Evolutionary conservation across 2,113 vertebrate species (phyloP), one percentile per base, ranked within the genome.

Genomic region (Cricetomys ansorgei): DNA sequence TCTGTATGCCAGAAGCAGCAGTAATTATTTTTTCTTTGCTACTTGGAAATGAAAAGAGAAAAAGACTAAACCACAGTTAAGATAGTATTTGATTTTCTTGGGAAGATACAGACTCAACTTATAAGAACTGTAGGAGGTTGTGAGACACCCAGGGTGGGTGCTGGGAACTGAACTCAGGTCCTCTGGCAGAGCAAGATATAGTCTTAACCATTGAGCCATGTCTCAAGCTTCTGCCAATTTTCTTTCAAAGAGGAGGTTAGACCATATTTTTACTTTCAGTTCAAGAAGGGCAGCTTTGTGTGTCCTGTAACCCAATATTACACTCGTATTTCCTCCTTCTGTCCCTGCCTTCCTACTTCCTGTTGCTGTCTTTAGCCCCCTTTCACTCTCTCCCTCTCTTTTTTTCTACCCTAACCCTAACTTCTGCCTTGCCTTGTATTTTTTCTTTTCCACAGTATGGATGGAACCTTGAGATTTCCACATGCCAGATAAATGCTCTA

Each of bases 61-160:
- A 93, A 70, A 53, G 25, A 87, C 16, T n/a, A 81, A 87, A 91
- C 21, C 76, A 86, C 19, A 65, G 76, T 91, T 69, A 76, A 31
- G 72, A 55, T 94, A 92, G 83, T 94, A 93, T 77, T 97, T 91
- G 43, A 89, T 92, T 96, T 94, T 37, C 45, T 93, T 75, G 48
- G 27, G 67, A 96, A 29, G 50, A 87, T 64, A 67, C 40, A 92
- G 64, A 27, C 29, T 76, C 23, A 59, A 27, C 11, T 59, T 37
- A 16, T 13, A 21, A 40, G 79, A 27, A 3, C 40, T 40, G 40
- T 10, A 40, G n/a, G n/a, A 21, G 2, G 81, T 48, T 65, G 43
- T 65, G 29, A 85, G 27, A 27, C 81, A 85, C 57, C 10, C 9
- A 45, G 59, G 45, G 4, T 65, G 59, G 62, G 43, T 85, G 59